phyloP scores from a whole-genome alignment of 2,888 invertebrate genomes.

The Melolontha melolontha region DNA sequence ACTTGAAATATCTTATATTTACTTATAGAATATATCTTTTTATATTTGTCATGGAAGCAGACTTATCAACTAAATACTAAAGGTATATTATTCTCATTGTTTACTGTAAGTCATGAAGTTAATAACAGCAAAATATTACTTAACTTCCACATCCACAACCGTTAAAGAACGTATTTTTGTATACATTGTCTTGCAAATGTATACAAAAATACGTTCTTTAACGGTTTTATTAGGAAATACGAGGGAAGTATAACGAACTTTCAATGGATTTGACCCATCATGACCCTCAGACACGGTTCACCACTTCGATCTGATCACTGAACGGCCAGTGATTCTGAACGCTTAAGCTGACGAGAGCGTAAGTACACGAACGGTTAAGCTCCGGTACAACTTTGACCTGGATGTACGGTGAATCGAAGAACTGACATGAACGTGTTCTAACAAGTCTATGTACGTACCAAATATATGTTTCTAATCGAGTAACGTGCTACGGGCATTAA shows the following conservation, averaged over 20 bases:
- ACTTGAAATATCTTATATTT: too few relatives aligned
- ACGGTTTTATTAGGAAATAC: neutral
- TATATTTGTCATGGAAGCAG: too few relatives aligned
- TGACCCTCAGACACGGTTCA: slow-evolving; percentile 13
- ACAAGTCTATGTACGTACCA: neutral
- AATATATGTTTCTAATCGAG: neutral
- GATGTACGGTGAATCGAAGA: neutral
- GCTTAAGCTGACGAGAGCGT: neutral
- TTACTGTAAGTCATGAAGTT: too few relatives aligned
- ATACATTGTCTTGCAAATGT: too few relatives aligned
- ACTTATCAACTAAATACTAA: too few relatives aligned
- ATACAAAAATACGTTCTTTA: too few relatives aligned
- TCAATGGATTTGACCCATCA: slow-evolving; percentile 3
- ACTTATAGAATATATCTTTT: too few relatives aligned
- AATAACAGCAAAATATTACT: too few relatives aligned
- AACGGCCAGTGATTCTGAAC: neutral
- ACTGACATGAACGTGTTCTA: slow-evolving; percentile 4
- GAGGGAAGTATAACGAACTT: slow-evolving; percentile 4
- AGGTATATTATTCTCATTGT: too few relatives aligned
- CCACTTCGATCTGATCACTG: slow-evolving; percentile 7
- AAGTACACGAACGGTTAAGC: slow-evolving; percentile 1
- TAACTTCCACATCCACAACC: too few relatives aligned
- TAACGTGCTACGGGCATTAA: neutral
- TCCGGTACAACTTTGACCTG: slow-evolving; percentile 6
- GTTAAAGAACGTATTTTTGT: too few relatives aligned